Percentiles rank a stretch among this genome's conserved stretches.
Evolutionary conservation across 2,888 invertebrate genomes (phyloP).

Genomic region (Callyntrura guangdongensis): DNA sequence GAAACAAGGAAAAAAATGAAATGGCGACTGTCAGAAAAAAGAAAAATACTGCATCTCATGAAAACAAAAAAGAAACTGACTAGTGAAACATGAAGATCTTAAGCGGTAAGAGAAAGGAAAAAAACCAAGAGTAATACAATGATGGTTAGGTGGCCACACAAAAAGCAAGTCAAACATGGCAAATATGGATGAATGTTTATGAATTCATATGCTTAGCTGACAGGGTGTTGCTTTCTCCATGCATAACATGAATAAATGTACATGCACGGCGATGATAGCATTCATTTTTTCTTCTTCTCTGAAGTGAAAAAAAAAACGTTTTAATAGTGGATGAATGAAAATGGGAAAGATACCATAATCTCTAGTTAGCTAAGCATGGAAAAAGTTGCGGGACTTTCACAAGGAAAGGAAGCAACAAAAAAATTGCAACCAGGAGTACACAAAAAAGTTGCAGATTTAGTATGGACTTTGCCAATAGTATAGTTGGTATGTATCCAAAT

Average conservation of each 20-base stretch:
- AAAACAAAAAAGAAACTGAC: conserved; percentile 17
- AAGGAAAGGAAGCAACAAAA: background rate
- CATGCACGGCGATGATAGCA: background rate
- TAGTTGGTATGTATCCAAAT: background rate
- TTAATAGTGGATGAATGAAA: conserved; percentile 40
- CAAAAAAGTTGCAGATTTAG: too few species aligned
- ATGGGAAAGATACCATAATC: background rate
- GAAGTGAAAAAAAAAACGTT: conserved; percentile 24
- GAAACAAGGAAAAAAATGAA: background rate
- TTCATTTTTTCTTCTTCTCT: background rate
- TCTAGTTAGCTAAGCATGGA: background rate
- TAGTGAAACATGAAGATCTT: conserved; percentile 46
- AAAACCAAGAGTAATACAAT: background rate
- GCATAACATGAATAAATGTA: background rate
- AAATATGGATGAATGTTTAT: conserved; percentile 14
- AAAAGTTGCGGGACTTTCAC: background rate
- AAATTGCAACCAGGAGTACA: background rate
- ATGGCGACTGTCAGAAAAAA: background rate
- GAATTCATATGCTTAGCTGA: conserved; percentile 10
- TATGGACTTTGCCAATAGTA: background rate
- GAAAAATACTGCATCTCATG: conserved; percentile 11
- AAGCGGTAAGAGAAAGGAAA: background rate
- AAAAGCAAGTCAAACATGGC: background rate
- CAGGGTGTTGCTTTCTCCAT: background rate
- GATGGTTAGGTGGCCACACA: background rate